Base-by-base conservation (phyloP, 2,797 vertebrate species). In the Tolypeutes matacus region DNA sequence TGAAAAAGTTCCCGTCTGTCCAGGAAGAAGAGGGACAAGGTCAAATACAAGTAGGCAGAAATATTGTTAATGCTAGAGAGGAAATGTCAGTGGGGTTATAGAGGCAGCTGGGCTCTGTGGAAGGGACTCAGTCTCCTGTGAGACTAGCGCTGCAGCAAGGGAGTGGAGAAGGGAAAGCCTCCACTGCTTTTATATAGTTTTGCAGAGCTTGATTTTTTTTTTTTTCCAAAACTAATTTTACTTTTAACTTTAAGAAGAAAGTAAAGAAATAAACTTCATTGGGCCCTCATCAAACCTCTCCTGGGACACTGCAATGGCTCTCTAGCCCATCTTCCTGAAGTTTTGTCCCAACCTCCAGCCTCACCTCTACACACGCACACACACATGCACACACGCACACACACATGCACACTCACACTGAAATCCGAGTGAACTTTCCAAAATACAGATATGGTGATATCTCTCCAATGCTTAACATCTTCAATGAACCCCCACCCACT, bases 1-100 rank as follows among this genome's bases (percentile, higher is more conserved):
- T 82, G n/a, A 96, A 98, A 98, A 46, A 98, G 95, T 87, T 97
- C 95, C 78, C 49, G 94, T 81, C 98, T 98, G 96, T 58, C 17
- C 62, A 56, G 73, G 46, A 81, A 87, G 25, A 93, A 36, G 39
- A 92, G 34, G n/a, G 23, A 72, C 31, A 92, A 85, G 56, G 27
- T 77, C 60, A 96, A 34, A 53, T 58, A 56, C 2, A 5, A 77
- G 49, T 1, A 62, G 34, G 78, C 34, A n/a, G 69, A 90, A 58
- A 60, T 8, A 11, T 3, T 0, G 14, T 17, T 31, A 13, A 34
- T 8, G 20, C 70, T 17, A 2, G 2, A 21, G 31, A 58, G 25
- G 56, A 51, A 39, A 25, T 1, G 2, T 65, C 78, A 83, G 20
- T 51, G 62, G 13, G 51, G 60, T 60, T 25, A 65, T 29, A 42